These are phyloP conservation scores for Candidula unifasciata DNA, from an alignment of 2,888 invertebrate species.

Conservation along the genomic window DNA sequence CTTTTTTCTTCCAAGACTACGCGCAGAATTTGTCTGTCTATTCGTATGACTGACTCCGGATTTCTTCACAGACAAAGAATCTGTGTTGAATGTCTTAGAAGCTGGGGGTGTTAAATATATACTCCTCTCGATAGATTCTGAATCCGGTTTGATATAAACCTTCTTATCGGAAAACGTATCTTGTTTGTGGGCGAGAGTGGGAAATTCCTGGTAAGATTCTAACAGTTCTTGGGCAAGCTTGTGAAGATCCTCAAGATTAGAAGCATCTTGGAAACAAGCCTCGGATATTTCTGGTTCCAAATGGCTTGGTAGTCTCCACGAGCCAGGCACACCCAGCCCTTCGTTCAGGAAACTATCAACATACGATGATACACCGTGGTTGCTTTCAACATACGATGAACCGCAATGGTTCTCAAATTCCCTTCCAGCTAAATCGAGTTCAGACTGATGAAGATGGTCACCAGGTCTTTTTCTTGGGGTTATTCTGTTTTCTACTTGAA, in stretches of 20 bases:
- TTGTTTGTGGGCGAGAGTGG: not conserved
- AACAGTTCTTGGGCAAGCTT: not conserved
- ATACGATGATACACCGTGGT: no score
- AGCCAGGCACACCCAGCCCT: not conserved
- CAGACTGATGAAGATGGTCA: not conserved
- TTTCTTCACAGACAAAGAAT: not conserved
- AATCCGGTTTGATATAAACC: no score
- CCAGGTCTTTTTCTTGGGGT: not conserved
- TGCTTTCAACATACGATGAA: no score
- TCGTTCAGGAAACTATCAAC: not conserved
- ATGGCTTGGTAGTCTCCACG: not conserved
- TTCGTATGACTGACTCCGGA: not conserved
- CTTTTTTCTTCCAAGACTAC: not conserved
- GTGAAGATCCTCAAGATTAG: not conserved
- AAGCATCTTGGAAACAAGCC: not conserved
- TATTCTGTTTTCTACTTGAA: not conserved
- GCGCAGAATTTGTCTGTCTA: not conserved
- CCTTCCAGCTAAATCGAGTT: not conserved
- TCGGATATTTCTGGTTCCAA: not conserved
- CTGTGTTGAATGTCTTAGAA: not conserved
- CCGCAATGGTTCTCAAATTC: not conserved
- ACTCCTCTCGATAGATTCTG: not conserved
- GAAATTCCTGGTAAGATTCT: not conserved
- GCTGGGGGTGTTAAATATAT: not conserved
- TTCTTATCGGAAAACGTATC: not conserved